Evolutionary conservation across 2,888 invertebrate genomes (phyloP).

Genomic region (Pollenia labialis): DNA sequence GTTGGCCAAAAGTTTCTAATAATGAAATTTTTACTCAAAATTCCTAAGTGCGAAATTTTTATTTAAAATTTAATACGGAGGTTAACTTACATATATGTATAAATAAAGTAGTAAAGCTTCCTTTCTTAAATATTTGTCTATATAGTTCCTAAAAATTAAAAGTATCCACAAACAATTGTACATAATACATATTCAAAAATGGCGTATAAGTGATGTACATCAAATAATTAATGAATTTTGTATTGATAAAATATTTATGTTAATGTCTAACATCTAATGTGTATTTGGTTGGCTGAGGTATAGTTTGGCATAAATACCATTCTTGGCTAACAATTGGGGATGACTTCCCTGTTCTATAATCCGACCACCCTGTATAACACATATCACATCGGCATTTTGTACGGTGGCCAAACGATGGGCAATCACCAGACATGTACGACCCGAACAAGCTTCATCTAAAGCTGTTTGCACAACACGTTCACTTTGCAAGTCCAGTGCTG

Average conservation of each 20-base stretch:
- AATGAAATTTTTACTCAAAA: too few species aligned
- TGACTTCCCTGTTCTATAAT: constrained; percentile 92
- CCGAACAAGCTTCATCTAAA: constrained; percentile 91
- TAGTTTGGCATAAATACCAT: constrained; percentile 88
- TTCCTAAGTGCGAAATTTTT: too few species aligned
- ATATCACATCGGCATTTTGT: constrained; percentile 93
- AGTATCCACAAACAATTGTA: not conserved
- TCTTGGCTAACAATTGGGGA: constrained; percentile 87
- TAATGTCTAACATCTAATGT: constrained; percentile 38
- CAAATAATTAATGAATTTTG: constrained; percentile 35
- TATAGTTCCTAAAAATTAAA: not conserved
- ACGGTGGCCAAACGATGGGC: constrained; percentile 94
- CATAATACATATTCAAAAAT: not conserved
- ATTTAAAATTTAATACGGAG: too few species aligned
- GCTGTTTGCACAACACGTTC: constrained; percentile 93
- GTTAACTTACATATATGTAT: too few species aligned
- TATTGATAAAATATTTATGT: not conserved
- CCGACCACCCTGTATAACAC: constrained; percentile 90
- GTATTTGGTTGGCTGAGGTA: constrained; percentile 86
- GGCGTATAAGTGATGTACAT: not conserved
- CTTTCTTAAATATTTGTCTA: too few species aligned
- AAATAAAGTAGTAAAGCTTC: too few species aligned
- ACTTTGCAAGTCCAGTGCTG: constrained; percentile 90
- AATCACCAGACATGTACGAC: constrained; percentile 93
- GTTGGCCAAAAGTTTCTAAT: too few species aligned